A percentile compares a stretch with the other conserved stretches of the same genome.
phyloP scores from a whole-genome alignment of 2,113 vertebrate species.

The Dicrurus megarhynchus region DNA sequence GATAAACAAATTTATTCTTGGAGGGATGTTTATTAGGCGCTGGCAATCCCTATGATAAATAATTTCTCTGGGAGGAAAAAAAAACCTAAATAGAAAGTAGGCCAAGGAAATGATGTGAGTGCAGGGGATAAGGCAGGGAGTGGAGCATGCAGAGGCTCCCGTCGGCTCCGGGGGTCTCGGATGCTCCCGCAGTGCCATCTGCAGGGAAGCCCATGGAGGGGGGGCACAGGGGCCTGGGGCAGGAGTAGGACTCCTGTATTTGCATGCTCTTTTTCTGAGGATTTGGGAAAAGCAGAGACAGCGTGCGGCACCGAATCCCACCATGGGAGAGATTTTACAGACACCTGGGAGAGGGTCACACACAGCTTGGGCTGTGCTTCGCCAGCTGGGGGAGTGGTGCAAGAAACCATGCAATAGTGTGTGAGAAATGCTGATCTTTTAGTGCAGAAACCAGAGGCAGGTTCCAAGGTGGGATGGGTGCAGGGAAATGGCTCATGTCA shows the following conservation, averaged over 20 bases:
- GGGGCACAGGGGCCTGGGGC: not conserved
- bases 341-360: not conserved
- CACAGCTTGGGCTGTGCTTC: accelerated
- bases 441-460: not conserved
- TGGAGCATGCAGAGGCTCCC: not conserved
- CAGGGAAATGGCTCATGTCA: accelerated
- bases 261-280: not conserved
- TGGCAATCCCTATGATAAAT: constrained; percentile 57
- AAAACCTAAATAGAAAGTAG: constrained; percentile 9
- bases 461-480: not conserved
- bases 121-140: not conserved
- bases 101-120: constrained; percentile 11
- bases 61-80: constrained; percentile 42
- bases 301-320: accelerated
- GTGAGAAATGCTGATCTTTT: not conserved
- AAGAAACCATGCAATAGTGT: not conserved
- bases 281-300: not conserved
- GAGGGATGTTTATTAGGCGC: constrained; percentile 54
- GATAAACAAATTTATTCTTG: constrained; percentile 71
- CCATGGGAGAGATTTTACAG: accelerated
- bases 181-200: not conserved
- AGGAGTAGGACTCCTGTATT: not conserved
- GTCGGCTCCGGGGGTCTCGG: not conserved
- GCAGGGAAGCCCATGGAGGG: not conserved
- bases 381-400: not conserved